Conservation (phyloP, 2,113 vertebrate species). For the Lophotis ruficrista region DNA sequence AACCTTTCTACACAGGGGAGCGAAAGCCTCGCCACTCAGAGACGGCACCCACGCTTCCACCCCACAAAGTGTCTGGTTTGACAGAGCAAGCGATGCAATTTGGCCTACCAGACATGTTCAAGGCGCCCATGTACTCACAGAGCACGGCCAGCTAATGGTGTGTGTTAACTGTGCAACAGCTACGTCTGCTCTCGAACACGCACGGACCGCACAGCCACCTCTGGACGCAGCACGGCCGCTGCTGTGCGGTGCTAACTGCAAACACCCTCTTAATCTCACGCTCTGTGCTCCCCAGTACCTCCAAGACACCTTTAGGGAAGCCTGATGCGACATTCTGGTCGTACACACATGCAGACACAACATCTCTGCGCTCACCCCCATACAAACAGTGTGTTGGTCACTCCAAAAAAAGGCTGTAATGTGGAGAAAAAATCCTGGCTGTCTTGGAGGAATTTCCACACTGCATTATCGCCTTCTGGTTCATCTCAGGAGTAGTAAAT, state of each 20-base stretch:
- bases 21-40: neutral
- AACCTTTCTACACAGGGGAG: neutral
- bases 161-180: neutral
- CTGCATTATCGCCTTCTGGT: no score
- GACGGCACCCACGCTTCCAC: neutral
- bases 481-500: neutral
- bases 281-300: neutral
- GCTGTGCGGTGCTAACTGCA: neutral
- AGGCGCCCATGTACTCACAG: neutral
- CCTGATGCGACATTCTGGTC: neutral
- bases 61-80: fast-evolving
- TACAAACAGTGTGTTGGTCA: no score
- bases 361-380: neutral
- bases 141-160: neutral
- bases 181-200: neutral
- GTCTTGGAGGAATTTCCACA: neutral
- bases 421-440: neutral
- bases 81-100: fast-evolving
- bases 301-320: neutral
- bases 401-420: neutral
- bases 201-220: fast-evolving
- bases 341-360: no score
- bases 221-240: neutral
- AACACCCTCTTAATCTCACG: neutral
- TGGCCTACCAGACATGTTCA: neutral